These are phyloP conservation scores for Pemphredon lugubris DNA, from an alignment of 2,888 invertebrate species.

Conservation along the genomic window DNA sequence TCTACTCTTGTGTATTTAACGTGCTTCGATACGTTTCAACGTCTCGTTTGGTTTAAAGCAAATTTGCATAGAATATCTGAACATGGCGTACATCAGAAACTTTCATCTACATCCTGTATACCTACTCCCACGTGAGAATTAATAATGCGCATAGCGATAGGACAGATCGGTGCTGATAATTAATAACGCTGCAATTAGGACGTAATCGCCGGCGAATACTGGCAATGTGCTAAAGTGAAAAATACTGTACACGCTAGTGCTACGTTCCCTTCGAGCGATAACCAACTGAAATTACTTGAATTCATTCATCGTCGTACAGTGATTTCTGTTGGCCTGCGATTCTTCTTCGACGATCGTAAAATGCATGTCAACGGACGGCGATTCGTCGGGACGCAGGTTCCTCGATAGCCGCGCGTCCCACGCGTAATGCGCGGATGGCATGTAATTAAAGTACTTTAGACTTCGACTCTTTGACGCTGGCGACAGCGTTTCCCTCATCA, in stretches of 20 bases:
- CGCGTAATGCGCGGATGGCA: conserved; percentile 1
- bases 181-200: background rate
- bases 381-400: background rate
- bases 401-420: background rate
- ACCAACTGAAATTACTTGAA: conserved; percentile 3
- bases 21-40: no score
- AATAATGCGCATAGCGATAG: no score
- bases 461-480: background rate
- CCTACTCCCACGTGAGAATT: no score
- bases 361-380: no score
- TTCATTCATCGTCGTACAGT: background rate
- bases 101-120: no score
- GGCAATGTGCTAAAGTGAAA: conserved; percentile 17
- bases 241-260: conserved; percentile 21
- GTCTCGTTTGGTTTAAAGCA: no score
- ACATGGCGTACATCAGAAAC: no score
- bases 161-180: background rate
- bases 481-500: background rate
- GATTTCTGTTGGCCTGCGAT: conserved; percentile 1
- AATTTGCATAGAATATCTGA: no score
- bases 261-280: background rate
- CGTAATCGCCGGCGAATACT: conserved; percentile 14
- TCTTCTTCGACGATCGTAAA: background rate
- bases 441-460: no score
- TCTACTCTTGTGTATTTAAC: no score